Conservation (phyloP, 1,140 invertebrate genomes). For the Pseudomyrmex cubaensis region DNA sequence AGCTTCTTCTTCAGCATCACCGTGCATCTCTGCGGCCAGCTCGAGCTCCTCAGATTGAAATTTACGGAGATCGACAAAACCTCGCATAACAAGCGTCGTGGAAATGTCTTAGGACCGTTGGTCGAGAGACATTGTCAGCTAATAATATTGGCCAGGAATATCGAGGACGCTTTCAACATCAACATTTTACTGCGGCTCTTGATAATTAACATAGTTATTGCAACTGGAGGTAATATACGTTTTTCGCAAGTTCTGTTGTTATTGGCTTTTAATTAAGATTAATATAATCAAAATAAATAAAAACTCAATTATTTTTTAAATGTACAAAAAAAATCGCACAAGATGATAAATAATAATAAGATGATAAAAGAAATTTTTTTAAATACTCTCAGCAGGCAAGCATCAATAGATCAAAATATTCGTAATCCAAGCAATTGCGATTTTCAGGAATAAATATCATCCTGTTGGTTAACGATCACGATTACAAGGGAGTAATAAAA, state of each 20-base stretch:
- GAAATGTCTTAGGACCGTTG: conserved; percentile 17
- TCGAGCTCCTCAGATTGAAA: conserved; percentile 45
- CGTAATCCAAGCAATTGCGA: background rate
- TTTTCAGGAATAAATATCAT: conserved; percentile 33
- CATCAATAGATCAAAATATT: background rate
- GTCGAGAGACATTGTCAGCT: conserved; percentile 57
- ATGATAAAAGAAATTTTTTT: background rate
- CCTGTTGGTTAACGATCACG: conserved; percentile 4
- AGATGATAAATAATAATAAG: too few relatives aligned
- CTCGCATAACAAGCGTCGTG: background rate
- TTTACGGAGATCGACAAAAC: conserved; percentile 4
- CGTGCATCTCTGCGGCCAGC: conserved; percentile 59
- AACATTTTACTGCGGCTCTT: conserved; percentile 52
- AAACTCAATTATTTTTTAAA: too few relatives aligned
- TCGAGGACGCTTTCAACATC: conserved; percentile 58
- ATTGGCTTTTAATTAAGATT: background rate
- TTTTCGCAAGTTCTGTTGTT: background rate
- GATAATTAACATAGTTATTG: conserved; percentile 62
- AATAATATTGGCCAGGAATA: conserved; percentile 31
- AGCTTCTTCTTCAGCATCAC: conserved; percentile 63
- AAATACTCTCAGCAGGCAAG: background rate
- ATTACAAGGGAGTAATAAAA: conserved; percentile 38
- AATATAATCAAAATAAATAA: background rate
- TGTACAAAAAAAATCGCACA: background rate
- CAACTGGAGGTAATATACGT: conserved; percentile 55